These are phyloP conservation scores for Galerucella nymphaeae DNA, from an alignment of 2,888 invertebrate genomes.

Conservation along the genomic window DNA sequence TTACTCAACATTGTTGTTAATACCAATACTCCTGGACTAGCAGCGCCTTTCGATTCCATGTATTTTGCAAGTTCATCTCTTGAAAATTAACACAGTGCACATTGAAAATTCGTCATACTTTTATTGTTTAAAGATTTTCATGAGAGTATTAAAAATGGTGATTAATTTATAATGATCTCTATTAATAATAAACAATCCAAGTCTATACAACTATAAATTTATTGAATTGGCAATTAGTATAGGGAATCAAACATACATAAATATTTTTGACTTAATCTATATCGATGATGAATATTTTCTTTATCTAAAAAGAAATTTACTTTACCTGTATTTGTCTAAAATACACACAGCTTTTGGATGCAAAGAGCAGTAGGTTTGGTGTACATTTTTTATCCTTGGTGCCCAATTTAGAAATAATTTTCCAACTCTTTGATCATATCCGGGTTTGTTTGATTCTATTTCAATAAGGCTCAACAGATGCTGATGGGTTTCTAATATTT, in stretches of 20 bases:
- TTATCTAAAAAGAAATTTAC: not conserved
- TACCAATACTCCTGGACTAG: constrained; percentile 87
- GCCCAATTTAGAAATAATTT: constrained; percentile 90
- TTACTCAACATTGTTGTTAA: constrained; percentile 93
- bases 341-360: constrained; percentile 96
- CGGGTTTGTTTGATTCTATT: constrained; percentile 78
- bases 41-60: constrained; percentile 90
- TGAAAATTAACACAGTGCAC: not conserved
- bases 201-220: too few relatives aligned
- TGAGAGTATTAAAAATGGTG: too few relatives aligned
- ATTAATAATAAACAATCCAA: too few relatives aligned
- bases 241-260: too few relatives aligned
- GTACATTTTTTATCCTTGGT: constrained; percentile 83
- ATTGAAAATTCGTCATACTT: too few relatives aligned
- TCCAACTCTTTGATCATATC: constrained; percentile 87
- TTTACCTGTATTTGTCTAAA: constrained; percentile 91
- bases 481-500: constrained; percentile 87
- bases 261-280: not conserved
- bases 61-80: constrained; percentile 86
- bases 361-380: constrained; percentile 89
- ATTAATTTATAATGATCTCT: too few relatives aligned
- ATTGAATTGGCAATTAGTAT: too few relatives aligned
- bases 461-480: constrained; percentile 83
- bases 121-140: too few relatives aligned
- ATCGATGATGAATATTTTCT: too few relatives aligned